Conservation (phyloP, 2,888 invertebrate genomes). For the Zaprionus obscuricornis region DNA sequence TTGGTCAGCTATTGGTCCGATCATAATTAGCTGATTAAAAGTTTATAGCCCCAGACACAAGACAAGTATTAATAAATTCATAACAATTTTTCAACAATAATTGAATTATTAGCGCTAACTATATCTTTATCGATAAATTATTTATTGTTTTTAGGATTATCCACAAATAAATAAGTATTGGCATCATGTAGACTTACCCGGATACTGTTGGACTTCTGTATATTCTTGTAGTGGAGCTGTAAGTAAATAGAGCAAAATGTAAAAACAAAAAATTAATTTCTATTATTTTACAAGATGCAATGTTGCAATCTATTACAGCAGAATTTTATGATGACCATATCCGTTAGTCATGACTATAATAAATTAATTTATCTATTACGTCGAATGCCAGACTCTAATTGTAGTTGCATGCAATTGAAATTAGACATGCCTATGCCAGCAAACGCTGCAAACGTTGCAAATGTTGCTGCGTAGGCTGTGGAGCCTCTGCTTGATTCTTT, state of each 20-base stretch:
- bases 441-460: no score
- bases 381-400: constrained; percentile 60
- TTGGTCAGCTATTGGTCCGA: constrained; percentile 44
- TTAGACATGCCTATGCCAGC: no score
- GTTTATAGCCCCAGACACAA: constrained; percentile 23
- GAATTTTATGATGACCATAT: constrained; percentile 63
- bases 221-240: constrained; percentile 88
- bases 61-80: constrained; percentile 23
- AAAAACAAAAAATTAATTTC: constrained; percentile 30
- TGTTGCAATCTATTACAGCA: constrained; percentile 37
- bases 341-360: constrained; percentile 69
- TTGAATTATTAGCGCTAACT: constrained; percentile 12
- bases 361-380: constrained; percentile 73
- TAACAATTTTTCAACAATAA: background rate
- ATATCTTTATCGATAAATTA: background rate
- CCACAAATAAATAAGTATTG: no score
- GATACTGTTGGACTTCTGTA: constrained; percentile 87
- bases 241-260: constrained; percentile 83
- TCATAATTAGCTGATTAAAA: constrained; percentile 51
- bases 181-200: constrained; percentile 85
- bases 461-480: constrained; percentile 64
- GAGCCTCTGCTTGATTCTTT: background rate
- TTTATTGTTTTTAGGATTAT: background rate
- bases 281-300: constrained; percentile 33
- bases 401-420: constrained; percentile 67